These are phyloP conservation scores for Limnodromus scolopaceus DNA, from an alignment of 2,797 vertebrate species.

Conservation along the genomic window DNA sequence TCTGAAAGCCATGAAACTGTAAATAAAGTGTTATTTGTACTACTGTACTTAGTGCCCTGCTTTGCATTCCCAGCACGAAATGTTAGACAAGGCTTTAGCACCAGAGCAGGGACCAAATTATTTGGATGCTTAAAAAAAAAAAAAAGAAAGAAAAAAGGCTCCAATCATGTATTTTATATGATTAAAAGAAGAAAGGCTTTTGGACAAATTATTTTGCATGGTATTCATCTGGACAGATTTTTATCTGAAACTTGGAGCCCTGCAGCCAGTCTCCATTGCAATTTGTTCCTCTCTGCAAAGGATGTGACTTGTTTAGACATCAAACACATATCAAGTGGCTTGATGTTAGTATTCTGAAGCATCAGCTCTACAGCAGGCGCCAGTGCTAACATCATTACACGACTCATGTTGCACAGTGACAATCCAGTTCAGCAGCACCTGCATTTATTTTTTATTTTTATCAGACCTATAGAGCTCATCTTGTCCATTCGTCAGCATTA, in stretches of 20 bases:
- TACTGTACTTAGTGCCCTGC: conserved; percentile 65
- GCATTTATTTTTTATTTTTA: conserved; percentile 63
- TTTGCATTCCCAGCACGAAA: conserved; percentile 73
- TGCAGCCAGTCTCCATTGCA: not conserved
- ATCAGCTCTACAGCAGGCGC: not conserved
- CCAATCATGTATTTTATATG: not conserved
- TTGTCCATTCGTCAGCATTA: conserved; percentile 61
- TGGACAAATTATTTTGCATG: not conserved
- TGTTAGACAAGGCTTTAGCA: conserved; percentile 67
- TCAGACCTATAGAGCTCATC: conserved; percentile 60
- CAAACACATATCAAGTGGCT: conserved; percentile 45
- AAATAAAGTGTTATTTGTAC: conserved; percentile 73
- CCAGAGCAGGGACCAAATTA: conserved; percentile 25
- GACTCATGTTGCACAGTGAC: conserved; percentile 20
- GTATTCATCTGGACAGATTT: not conserved
- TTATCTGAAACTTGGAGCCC: not conserved
- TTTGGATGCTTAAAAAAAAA: not conserved
- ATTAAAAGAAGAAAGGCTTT: not conserved
- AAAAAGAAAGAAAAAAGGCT: not conserved
- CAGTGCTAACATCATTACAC: conserved; percentile 36
- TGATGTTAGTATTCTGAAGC: conserved; percentile 54
- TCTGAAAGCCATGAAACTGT: conserved; percentile 65
- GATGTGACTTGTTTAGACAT: conserved; percentile 56
- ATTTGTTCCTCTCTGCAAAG: conserved; percentile 27
- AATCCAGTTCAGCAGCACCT: conserved; percentile 14